Conservation (phyloP, 2,797 vertebrate species). For the Phaenicophaeus curvirostris region DNA sequence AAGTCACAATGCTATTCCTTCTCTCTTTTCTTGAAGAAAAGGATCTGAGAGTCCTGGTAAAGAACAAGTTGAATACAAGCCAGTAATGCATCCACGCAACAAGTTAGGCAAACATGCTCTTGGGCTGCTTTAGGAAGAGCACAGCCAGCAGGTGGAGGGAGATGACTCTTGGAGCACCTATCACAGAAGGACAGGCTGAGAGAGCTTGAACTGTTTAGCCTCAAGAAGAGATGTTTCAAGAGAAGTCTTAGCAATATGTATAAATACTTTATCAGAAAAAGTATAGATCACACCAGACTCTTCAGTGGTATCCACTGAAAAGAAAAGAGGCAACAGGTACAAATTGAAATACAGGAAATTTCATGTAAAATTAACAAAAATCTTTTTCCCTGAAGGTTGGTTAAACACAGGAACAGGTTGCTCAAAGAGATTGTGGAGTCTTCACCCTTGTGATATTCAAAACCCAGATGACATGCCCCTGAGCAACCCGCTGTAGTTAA, state of each 20-base stretch:
- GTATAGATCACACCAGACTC: neutral
- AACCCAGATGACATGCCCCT: neutral
- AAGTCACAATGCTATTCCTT: neutral
- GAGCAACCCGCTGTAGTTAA: neutral
- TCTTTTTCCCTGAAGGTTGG: neutral
- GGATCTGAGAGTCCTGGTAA: neutral
- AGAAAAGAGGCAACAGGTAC: neutral
- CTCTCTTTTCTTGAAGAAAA: neutral
- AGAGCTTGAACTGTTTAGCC: neutral
- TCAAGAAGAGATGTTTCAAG: neutral
- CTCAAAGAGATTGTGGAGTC: neutral
- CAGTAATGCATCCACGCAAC: neutral
- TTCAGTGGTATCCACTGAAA: neutral
- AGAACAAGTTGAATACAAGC: neutral
- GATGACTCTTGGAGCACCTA: neutral
- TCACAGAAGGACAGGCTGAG: neutral
- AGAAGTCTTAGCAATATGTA: neutral
- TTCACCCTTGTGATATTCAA: neutral
- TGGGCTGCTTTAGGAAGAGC: neutral
- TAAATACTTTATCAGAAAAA: neutral
- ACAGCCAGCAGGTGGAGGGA: neutral
- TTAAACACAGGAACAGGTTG: neutral
- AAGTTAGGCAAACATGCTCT: neutral
- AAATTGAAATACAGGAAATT: neutral
- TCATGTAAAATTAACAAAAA: neutral